These are phyloP conservation scores for Neoaliturus tenellus DNA, from an alignment of 2,888 invertebrate genomes.

Conservation along the genomic window DNA sequence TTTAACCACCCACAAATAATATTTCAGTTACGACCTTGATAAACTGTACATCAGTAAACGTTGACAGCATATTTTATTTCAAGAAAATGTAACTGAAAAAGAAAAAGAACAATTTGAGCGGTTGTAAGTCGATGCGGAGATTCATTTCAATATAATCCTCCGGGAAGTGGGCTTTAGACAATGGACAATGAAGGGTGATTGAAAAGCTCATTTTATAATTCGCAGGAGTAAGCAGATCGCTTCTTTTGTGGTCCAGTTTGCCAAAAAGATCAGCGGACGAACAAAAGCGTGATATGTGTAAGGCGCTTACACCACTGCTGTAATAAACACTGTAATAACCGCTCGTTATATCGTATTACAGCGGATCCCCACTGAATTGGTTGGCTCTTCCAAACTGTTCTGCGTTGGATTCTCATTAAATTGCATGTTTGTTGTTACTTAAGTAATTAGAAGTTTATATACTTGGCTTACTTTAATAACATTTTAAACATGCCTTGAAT, in stretches of 20 bases:
- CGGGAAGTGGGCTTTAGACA: neutral
- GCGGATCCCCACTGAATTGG: neutral
- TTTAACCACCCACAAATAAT: too few species aligned
- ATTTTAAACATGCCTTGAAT: too few species aligned
- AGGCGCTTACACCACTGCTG: neutral
- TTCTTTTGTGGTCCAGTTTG: slow-evolving; percentile 48
- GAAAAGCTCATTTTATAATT: slow-evolving; percentile 45
- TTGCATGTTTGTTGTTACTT: too few species aligned
- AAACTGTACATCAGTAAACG: too few species aligned
- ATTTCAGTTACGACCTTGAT: too few species aligned
- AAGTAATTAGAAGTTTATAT: too few species aligned
- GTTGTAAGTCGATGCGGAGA: neutral
- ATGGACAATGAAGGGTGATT: slow-evolving; percentile 12
- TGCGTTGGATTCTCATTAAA: too few species aligned
- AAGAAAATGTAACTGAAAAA: too few species aligned
- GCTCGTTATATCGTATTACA: neutral
- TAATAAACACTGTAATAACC: slow-evolving; percentile 2
- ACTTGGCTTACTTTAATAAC: too few species aligned
- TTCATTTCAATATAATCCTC: neutral
- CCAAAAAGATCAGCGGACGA: slow-evolving; percentile 33
- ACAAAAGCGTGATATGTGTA: slow-evolving; percentile 15
- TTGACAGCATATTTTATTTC: too few species aligned
- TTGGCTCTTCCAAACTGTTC: too few species aligned
- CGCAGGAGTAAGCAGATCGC: slow-evolving; percentile 31
- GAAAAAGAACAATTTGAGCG: too few species aligned